These are phyloP conservation scores for Ochotona curzoniae DNA, from an alignment of 2,113 vertebrate genomes.

Conservation along the genomic window DNA sequence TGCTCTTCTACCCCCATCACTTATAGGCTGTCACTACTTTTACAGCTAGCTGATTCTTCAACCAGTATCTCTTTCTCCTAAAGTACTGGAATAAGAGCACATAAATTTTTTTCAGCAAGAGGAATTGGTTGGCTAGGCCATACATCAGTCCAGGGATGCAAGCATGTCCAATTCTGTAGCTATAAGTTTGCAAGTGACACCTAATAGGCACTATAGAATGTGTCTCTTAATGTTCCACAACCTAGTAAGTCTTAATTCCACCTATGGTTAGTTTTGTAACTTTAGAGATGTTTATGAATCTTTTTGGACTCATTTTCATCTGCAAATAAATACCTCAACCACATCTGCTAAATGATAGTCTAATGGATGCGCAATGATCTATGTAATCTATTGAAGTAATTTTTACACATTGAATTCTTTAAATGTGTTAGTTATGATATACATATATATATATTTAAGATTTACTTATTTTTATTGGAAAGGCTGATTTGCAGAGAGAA, in stretches of 20 bases:
- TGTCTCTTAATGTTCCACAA: not conserved
- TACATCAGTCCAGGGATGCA: constrained; percentile 2
- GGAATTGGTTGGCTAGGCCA: not conserved
- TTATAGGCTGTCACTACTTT: constrained; percentile 9
- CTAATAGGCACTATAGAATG: not conserved
- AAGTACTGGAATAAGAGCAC: not conserved
- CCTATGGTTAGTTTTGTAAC: not conserved
- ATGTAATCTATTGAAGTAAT: not conserved
- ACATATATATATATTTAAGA: no score
- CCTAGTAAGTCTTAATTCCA: not conserved
- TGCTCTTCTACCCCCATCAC: not conserved
- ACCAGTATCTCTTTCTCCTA: not conserved
- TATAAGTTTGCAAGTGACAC: not conserved
- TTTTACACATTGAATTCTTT: not conserved
- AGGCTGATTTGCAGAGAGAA: no score
- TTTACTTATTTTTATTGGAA: no score
- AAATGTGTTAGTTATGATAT: not conserved
- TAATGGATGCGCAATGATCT: not conserved
- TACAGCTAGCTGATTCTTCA: constrained; percentile 40
- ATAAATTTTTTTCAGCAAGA: constrained; percentile 41
- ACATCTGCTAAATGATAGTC: not conserved
- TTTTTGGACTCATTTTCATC: not conserved
- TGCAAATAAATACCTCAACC: not conserved
- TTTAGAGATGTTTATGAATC: not conserved
- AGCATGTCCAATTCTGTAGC: not conserved